These are phyloP conservation scores for Pseudachorutes palmiensis DNA, from an alignment of 1,140 invertebrate species.

Conservation along the genomic window DNA sequence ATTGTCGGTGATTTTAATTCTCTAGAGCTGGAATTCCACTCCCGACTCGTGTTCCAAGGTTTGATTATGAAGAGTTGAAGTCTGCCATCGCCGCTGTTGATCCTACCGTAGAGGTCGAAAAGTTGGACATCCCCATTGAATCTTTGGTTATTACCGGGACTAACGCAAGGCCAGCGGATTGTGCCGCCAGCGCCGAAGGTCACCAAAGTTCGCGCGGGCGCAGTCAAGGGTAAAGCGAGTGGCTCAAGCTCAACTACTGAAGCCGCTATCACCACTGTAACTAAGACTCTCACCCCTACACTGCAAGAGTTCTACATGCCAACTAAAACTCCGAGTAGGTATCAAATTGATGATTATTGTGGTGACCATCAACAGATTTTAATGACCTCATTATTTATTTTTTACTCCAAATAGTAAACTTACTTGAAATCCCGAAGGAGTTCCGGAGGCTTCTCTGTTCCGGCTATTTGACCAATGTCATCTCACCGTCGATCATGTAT, in stretches of 20 bases:
- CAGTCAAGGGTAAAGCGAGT: background rate
- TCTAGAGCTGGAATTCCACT: background rate
- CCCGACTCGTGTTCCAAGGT: background rate
- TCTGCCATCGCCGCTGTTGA: background rate
- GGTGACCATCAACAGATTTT: background rate
- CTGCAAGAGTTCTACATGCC: background rate
- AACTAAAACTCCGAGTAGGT: background rate
- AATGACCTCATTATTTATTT: background rate
- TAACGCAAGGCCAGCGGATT: background rate
- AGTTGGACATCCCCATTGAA: background rate
- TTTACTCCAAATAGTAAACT: background rate
- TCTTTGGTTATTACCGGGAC: background rate
- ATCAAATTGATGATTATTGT: background rate
- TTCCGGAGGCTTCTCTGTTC: background rate
- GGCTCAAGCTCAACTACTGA: background rate
- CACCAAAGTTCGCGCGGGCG: background rate
- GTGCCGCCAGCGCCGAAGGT: background rate
- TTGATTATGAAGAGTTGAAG: background rate
- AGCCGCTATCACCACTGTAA: background rate
- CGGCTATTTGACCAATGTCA: background rate
- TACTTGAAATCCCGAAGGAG: background rate
- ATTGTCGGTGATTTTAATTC: background rate
- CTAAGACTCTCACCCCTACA: background rate
- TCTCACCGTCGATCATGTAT: background rate
- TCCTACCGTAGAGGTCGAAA: background rate